These are phyloP conservation scores for Ambastaia sidthimunki DNA, from an alignment of 2,797 vertebrate genomes.

Conservation along the genomic window DNA sequence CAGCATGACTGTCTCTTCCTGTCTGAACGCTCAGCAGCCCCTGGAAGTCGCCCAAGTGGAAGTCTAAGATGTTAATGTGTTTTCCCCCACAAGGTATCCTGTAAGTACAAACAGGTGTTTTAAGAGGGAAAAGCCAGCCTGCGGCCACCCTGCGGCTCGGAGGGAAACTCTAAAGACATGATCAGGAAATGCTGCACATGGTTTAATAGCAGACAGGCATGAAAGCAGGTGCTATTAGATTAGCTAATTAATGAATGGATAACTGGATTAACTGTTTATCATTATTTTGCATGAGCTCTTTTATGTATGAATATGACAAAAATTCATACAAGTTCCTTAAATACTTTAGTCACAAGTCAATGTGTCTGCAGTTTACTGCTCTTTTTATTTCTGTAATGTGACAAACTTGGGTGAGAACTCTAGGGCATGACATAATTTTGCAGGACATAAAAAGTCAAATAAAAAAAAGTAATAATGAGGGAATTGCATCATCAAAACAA, in stretches of 20 bases:
- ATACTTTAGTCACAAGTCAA: background rate
- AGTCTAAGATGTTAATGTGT: constrained; percentile 62
- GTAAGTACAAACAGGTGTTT: constrained; percentile 57
- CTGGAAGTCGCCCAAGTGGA: constrained; percentile 59
- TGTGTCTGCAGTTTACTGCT: too few species aligned
- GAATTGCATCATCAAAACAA: background rate
- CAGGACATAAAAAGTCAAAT: too few species aligned
- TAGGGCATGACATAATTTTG: too few species aligned
- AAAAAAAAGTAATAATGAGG: too few species aligned
- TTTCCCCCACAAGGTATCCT: constrained; percentile 53
- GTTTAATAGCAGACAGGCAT: constrained; percentile 44
- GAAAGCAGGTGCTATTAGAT: constrained; percentile 22
- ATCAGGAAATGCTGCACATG: constrained; percentile 48
- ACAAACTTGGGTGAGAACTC: too few species aligned
- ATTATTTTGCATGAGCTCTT: constrained; percentile 42
- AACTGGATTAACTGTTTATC: constrained; percentile 52
- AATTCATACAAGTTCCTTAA: constrained; percentile 21
- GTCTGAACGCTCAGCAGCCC: constrained; percentile 43
- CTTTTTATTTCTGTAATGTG: too few species aligned
- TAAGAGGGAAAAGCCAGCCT: constrained; percentile 59
- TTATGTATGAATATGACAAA: constrained; percentile 2
- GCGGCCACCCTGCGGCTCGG: constrained; percentile 52
- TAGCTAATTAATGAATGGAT: constrained; percentile 17
- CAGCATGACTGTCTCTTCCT: constrained; percentile 24
- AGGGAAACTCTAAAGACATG: constrained; percentile 57